A percentile compares a stretch with the other conserved stretches of the same genome.
These are phyloP conservation scores for Paedocypris sp. DNA, from an alignment of 2,113 vertebrate species.

Conservation along the genomic window DNA sequence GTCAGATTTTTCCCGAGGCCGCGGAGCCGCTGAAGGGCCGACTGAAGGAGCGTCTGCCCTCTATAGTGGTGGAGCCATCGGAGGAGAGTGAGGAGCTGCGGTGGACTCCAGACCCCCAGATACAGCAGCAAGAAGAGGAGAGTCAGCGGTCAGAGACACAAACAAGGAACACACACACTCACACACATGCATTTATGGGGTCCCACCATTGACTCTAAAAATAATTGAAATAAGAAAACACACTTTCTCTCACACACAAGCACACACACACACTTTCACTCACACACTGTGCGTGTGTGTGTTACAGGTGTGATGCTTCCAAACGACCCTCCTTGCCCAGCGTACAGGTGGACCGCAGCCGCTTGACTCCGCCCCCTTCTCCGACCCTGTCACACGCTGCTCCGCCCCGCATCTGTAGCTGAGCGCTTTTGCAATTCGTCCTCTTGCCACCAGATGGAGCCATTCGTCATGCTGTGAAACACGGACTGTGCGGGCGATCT, in stretches of 20 bases:
- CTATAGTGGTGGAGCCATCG: slow-evolving; percentile 59
- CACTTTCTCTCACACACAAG: too few relatives aligned
- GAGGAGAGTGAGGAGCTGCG: slow-evolving; percentile 38
- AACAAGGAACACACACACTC: too few relatives aligned
- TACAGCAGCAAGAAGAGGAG: slow-evolving; percentile 5
- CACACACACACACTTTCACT: too few relatives aligned
- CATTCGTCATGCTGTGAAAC: too few relatives aligned
- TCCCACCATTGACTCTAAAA: too few relatives aligned
- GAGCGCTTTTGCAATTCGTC: too few relatives aligned
- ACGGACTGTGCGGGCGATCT: too few relatives aligned
- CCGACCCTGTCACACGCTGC: slow-evolving; percentile 34
- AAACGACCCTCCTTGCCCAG: neutral
- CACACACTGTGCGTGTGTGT: too few relatives aligned
- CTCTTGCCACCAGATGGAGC: too few relatives aligned
- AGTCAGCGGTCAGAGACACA: too few relatives aligned
- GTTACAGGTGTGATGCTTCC: neutral
- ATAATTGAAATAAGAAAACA: too few relatives aligned
- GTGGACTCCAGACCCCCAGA: slow-evolving; percentile 25
- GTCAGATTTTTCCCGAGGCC: slow-evolving; percentile 56
- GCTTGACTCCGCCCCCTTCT: slow-evolving; percentile 45
- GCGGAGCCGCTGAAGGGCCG: slow-evolving; percentile 15
- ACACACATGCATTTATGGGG: too few relatives aligned
- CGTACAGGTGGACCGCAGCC: slow-evolving; percentile 32
- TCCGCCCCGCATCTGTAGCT: slow-evolving; percentile 38
- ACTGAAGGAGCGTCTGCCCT: slow-evolving; percentile 52